Evolutionary conservation across 2,797 vertebrate species (phyloP).

Genomic region (Oreonectes daqikongensis): DNA sequence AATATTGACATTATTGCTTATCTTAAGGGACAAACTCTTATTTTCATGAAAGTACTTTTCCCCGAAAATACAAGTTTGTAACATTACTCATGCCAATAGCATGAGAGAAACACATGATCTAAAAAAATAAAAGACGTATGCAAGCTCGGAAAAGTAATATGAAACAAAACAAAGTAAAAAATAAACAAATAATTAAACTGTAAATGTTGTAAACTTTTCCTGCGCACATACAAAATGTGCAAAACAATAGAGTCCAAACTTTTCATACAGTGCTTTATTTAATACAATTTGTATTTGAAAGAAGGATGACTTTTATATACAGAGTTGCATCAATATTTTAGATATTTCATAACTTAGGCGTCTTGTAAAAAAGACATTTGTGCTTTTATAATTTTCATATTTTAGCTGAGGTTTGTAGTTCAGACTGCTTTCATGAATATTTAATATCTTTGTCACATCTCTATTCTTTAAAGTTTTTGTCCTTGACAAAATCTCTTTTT

Average conservation of each 20-base stretch:
- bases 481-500: conserved; percentile 32
- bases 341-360: not conserved
- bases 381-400: not conserved
- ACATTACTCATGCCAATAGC: no score
- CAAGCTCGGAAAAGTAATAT: no score
- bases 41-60: no score
- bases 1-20: not conserved
- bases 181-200: no score
- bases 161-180: no score
- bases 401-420: conserved; percentile 1
- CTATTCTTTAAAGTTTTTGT: not conserved
- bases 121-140: no score
- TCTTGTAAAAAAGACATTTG: not conserved
- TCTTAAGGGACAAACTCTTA: no score
- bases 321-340: not conserved
- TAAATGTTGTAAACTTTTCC: no score
- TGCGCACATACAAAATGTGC: no score
- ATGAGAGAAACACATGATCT: no score
- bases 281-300: not conserved
- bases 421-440: conserved; percentile 2
- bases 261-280: not conserved
- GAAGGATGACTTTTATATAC: not conserved
- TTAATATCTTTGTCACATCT: conserved; percentile 8
- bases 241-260: no score
- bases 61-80: no score